phyloP scores from a whole-genome alignment of 2,113 vertebrate genomes.

The Hemichromis elongatus region DNA sequence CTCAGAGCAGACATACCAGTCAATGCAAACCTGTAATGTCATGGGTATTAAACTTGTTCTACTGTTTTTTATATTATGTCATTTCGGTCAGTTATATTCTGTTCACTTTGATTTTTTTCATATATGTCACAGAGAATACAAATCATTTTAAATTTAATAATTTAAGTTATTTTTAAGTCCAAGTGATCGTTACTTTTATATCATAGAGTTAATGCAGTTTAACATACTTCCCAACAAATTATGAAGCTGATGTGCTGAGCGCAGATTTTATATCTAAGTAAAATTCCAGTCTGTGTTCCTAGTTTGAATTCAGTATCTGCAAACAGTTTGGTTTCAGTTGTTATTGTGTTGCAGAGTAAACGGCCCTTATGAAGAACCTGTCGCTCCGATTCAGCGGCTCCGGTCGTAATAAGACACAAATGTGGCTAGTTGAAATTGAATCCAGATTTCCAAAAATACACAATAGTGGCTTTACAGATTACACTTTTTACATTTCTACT shows the following conservation, averaged over 20 bases:
- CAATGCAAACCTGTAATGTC: background rate
- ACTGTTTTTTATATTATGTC: background rate
- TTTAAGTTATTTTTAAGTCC: background rate
- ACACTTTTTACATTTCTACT: background rate
- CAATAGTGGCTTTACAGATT: background rate
- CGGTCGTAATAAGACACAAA: background rate
- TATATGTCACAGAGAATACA: background rate
- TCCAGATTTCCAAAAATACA: background rate
- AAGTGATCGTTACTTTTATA: background rate
- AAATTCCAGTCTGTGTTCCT: background rate
- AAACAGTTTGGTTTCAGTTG: background rate
- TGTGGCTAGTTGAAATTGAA: background rate
- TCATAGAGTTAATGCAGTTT: background rate
- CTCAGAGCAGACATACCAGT: background rate
- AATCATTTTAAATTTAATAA: background rate
- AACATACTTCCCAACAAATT: background rate
- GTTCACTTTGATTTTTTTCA: background rate
- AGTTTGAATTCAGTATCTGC: background rate
- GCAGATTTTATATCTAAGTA: background rate
- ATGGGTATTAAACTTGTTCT: background rate
- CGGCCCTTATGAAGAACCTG: accelerated
- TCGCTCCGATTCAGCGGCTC: background rate
- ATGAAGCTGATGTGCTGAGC: background rate
- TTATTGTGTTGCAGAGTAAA: background rate
- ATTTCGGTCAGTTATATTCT: background rate